Conservation (phyloP, 1,140 invertebrate genomes). For the Cydia splendana region DNA sequence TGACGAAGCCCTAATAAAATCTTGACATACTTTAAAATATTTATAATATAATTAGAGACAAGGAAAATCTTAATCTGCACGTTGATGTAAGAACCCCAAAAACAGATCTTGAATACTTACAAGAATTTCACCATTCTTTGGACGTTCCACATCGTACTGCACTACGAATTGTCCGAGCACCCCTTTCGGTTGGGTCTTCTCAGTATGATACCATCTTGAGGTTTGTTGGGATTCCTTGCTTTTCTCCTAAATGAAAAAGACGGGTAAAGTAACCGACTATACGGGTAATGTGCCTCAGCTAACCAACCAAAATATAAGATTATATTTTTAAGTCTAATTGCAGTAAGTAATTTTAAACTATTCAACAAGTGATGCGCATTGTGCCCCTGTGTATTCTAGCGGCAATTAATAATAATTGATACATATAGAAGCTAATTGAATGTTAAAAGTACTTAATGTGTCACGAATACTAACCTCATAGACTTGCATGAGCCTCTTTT, state of each 20-base stretch:
- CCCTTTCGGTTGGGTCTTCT: constrained; percentile 68
- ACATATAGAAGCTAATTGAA: neutral
- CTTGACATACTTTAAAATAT: too few species aligned
- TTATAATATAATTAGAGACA: too few species aligned
- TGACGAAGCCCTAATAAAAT: too few species aligned
- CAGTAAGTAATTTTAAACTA: too few species aligned
- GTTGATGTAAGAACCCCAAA: too few species aligned
- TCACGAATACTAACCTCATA: constrained; percentile 50
- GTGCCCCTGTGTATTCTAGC: too few species aligned
- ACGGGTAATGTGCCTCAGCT: neutral
- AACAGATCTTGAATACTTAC: constrained; percentile 57
- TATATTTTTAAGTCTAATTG: too few species aligned
- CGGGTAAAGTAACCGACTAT: neutral
- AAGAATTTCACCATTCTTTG: constrained; percentile 81
- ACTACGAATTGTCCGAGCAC: constrained; percentile 83
- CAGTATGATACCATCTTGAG: constrained; percentile 36
- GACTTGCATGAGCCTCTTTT: constrained; percentile 66
- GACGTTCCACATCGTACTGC: constrained; percentile 82
- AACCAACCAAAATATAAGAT: too few species aligned
- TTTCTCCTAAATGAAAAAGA: constrained; percentile 50
- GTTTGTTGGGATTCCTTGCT: constrained; percentile 47
- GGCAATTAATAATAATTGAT: too few species aligned
- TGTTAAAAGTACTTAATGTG: neutral
- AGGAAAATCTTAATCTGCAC: too few species aligned
- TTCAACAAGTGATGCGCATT: too few species aligned